Evolutionary conservation across 2,888 invertebrate species (phyloP).

Genomic region (Agrilus cyanescens): DNA sequence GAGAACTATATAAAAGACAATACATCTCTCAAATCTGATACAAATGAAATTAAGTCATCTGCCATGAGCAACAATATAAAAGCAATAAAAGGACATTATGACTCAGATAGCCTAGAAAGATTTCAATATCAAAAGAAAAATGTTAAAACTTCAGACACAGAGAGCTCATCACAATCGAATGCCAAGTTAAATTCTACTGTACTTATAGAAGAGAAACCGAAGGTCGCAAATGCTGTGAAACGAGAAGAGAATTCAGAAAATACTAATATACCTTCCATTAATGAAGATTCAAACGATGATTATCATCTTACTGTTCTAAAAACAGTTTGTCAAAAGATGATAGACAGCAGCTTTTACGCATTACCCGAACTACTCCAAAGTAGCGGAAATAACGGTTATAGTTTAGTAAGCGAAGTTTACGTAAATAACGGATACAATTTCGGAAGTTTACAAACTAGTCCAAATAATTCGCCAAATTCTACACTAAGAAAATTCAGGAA

Average conservation of each 20-base stretch:
- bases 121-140: slow-evolving; percentile 41
- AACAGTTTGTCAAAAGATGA: slow-evolving; percentile 14
- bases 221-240: slow-evolving; percentile 55
- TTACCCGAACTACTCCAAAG: slow-evolving; percentile 39
- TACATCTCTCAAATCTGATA: slow-evolving; percentile 14
- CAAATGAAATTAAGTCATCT: neutral
- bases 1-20: neutral
- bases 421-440: slow-evolving; percentile 64
- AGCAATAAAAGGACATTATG: slow-evolving; percentile 41
- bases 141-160: slow-evolving; percentile 37
- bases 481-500: slow-evolving; percentile 36
- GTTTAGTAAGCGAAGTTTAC: slow-evolving; percentile 66
- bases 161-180: slow-evolving; percentile 49
- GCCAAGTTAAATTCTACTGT: slow-evolving; percentile 62
- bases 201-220: slow-evolving; percentile 70
- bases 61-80: slow-evolving; percentile 4
- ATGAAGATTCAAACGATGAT: slow-evolving; percentile 31
- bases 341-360: slow-evolving; percentile 37
- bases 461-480: slow-evolving; percentile 43
- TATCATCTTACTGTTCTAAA: slow-evolving; percentile 37
- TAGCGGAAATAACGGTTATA: slow-evolving; percentile 40
- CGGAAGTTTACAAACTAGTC: slow-evolving; percentile 46
- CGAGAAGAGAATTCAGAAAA: slow-evolving; percentile 5
- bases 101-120: slow-evolving; percentile 64
- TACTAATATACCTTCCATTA: slow-evolving; percentile 3